A percentile compares a stretch with the other conserved stretches of the same genome.
Evolutionary conservation across 2,113 vertebrate species (phyloP).

Genomic region (Lonchura striata): DNA sequence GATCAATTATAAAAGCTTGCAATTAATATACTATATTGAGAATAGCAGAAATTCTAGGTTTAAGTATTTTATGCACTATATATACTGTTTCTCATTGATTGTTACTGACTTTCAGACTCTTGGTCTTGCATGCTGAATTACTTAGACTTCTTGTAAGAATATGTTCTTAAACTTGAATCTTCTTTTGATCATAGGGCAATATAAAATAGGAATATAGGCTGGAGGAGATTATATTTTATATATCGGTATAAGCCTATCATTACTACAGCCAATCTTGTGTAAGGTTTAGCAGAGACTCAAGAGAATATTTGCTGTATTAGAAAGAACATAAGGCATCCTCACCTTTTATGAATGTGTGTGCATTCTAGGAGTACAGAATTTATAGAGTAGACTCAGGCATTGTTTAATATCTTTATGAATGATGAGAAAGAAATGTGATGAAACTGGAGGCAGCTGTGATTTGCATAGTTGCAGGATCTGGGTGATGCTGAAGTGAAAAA

Average conservation of each 20-base stretch:
- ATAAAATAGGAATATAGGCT: background rate
- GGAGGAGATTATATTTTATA: background rate
- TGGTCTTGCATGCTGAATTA: background rate
- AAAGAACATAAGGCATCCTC: background rate
- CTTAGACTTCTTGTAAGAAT: background rate
- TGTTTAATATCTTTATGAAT: background rate
- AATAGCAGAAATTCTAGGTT: background rate
- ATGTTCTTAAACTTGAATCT: background rate
- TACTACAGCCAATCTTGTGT: background rate
- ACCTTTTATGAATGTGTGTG: background rate
- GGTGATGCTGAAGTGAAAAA: background rate
- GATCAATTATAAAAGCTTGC: background rate
- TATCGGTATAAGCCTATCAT: fast-evolving
- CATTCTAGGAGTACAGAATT: background rate
- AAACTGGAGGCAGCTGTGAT: background rate
- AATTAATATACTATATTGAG: background rate
- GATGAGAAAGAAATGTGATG: background rate
- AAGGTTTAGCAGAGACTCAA: background rate
- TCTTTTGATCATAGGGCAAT: background rate
- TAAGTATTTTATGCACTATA: background rate
- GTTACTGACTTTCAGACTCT: background rate
- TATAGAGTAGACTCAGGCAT: background rate
- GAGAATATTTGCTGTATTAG: background rate
- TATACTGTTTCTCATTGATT: background rate
- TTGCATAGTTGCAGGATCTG: background rate